These are phyloP conservation scores for Patella caerulea DNA, from an alignment of 2,888 invertebrate species.

Conservation along the genomic window DNA sequence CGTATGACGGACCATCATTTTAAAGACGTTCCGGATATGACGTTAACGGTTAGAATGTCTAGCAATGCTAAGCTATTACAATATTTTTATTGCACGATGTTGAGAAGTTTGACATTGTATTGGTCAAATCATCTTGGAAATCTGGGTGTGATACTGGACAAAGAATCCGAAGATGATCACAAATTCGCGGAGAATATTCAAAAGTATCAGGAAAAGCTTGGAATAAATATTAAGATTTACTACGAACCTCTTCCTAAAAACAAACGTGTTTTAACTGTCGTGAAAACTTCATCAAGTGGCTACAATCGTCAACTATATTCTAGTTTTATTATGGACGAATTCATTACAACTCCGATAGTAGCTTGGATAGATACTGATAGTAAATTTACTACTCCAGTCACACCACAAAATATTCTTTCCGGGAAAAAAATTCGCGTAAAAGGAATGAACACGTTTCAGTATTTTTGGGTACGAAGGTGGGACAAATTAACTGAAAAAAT, in stretches of 20 bases:
- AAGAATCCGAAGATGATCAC: not conserved
- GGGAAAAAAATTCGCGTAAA: not conserved
- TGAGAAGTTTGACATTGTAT: not conserved
- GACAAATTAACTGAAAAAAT: not conserved
- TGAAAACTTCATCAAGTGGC: not conserved
- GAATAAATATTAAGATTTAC: not conserved
- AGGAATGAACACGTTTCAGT: not conserved
- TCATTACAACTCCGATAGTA: not conserved
- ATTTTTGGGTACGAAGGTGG: not conserved
- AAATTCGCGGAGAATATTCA: not conserved
- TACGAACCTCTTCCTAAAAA: not conserved
- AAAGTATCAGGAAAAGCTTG: not conserved
- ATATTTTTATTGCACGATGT: not conserved
- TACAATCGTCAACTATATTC: not conserved
- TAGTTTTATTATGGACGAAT: not conserved
- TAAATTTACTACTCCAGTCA: not conserved
- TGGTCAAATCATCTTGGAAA: not conserved
- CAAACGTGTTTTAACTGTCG: not conserved
- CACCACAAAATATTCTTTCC: not conserved
- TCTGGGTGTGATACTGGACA: not conserved
- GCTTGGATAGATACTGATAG: not conserved
- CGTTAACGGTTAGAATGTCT: not conserved
- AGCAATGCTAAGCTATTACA: not conserved
- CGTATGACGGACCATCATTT: too few relatives aligned
- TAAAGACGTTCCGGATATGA: not conserved